phyloP scores from a whole-genome alignment of 1,140 invertebrate genomes.

The Eueides isabella region DNA sequence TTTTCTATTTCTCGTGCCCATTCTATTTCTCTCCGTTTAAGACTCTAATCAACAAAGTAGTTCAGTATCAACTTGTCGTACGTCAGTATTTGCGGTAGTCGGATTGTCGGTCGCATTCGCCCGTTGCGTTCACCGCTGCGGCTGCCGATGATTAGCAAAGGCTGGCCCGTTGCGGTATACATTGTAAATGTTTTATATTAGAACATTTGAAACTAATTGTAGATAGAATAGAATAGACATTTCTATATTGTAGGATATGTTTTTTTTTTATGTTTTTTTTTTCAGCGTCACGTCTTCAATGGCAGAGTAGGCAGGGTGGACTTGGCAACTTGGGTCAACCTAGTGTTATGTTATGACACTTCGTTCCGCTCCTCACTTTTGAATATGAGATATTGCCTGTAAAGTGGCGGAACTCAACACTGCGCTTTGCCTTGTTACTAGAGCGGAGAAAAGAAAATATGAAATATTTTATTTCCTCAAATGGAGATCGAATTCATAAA shows the following conservation, averaged over 20 bases:
- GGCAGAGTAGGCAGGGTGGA: too few species aligned
- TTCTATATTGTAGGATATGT: not conserved
- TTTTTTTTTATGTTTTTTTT: not conserved
- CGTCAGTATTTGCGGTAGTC: slow-evolving; percentile 32
- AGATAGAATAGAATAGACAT: too few species aligned
- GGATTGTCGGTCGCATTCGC: slow-evolving; percentile 49
- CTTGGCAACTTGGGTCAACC: too few species aligned
- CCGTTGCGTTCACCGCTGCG: slow-evolving; percentile 30
- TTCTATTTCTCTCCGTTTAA: slow-evolving; percentile 10
- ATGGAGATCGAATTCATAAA: too few species aligned
- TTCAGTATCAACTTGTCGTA: slow-evolving; percentile 12
- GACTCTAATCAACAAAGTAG: slow-evolving; percentile 20
- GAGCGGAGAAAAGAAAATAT: too few species aligned
- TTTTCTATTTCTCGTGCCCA: not conserved
- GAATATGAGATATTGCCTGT: too few species aligned
- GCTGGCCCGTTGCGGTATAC: slow-evolving; percentile 1
- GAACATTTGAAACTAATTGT: slow-evolving; percentile 5
- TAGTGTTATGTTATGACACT: too few species aligned
- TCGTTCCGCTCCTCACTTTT: too few species aligned
- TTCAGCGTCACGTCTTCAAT: too few species aligned
- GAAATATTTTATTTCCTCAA: too few species aligned
- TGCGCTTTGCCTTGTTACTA: too few species aligned
- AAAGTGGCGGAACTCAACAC: too few species aligned
- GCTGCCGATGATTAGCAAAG: slow-evolving; percentile 36
- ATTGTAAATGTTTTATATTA: slow-evolving; percentile 14